Evolutionary conservation across 2,797 vertebrate genomes (phyloP).

Genomic region (Hephaestus fuliginosus): DNA sequence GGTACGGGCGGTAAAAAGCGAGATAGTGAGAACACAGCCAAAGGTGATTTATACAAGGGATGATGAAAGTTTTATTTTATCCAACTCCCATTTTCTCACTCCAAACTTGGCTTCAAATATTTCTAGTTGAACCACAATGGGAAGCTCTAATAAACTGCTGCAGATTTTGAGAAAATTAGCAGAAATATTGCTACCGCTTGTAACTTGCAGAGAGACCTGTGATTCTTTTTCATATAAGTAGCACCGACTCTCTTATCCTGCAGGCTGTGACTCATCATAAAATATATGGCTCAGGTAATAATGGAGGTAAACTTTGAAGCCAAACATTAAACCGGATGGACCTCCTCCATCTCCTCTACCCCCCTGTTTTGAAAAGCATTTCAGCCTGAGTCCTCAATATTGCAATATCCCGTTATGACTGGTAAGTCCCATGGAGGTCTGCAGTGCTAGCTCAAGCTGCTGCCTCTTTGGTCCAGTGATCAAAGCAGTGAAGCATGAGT

Average conservation of each 20-base stretch:
- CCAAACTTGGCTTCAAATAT: slow-evolving; percentile 24
- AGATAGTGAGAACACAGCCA: slow-evolving; percentile 43
- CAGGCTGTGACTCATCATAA: slow-evolving; percentile 50
- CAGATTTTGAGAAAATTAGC: slow-evolving; percentile 9
- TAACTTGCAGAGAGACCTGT: background rate
- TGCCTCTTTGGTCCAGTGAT: slow-evolving; percentile 75
- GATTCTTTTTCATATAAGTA: slow-evolving; percentile 23
- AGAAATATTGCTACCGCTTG: background rate
- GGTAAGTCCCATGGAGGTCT: slow-evolving; percentile 64
- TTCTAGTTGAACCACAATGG: background rate
- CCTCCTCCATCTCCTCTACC: slow-evolving; percentile 27
- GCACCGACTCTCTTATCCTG: slow-evolving; percentile 17
- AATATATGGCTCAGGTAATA: slow-evolving; percentile 58
- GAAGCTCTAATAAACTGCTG: background rate
- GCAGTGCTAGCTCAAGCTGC: slow-evolving; percentile 63
- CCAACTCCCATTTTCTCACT: background rate
- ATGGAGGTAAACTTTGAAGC: slow-evolving; percentile 57
- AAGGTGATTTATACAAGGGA: slow-evolving; percentile 47
- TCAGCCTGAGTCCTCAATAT: slow-evolving; percentile 65
- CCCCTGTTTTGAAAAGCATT: slow-evolving; percentile 60
- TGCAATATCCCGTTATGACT: slow-evolving; percentile 66
- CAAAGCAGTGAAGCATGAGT: slow-evolving; percentile 70
- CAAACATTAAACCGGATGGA: slow-evolving; percentile 50
- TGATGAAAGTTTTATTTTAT: slow-evolving; percentile 47
- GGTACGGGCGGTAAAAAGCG: slow-evolving; percentile 21